Base-by-base conservation (phyloP, 2,113 vertebrate species). In the Pseudolaguvia tuberculata region DNA sequence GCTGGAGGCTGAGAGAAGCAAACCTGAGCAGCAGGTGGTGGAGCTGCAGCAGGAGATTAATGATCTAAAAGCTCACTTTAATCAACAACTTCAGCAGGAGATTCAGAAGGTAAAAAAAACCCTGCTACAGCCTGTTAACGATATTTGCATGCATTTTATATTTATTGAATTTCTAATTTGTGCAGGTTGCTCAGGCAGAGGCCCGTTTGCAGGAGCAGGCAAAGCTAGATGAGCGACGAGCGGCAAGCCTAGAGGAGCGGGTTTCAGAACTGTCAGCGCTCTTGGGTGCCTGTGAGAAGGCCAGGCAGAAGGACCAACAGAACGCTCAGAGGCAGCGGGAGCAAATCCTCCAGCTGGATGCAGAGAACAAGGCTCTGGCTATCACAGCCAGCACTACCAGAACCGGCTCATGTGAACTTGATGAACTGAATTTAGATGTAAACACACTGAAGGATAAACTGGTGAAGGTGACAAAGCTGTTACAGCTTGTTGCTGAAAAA, bases 311-410 rank as follows among this genome's bases (percentile, higher is more conserved):
- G 20, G 96, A 97, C 87, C 95, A 94, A 73, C 82, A 83, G 67
- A 21, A 84, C 5, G 90, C 92, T 21, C 95, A 93, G 84, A 90
- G 93, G 74, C 88, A 98, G 0, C 87, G 93, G 12, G 97, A 98
- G 1, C 92, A 93, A 20, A 65, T 97, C 17, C 45, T 90, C 55
- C 97, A 98, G 88, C 83, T 98, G 42, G 97, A 98, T 81, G 88
- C 91, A 0, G 96, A 99, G 86, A 99, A 99, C 85, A 96, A 94
- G 76, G 96, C 93, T 0, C 83, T 97, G 69, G 93, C 94, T 59
- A 81, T 94, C 0, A 90, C 94, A 0, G 88, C 92, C 66, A 91
- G 93, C 12, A 86, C 88, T 12, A 86, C 88, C 83, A 86, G 91
- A 2, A 79, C 85, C 0, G 59, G 87, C 0, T 6, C 82, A 0